A percentile compares a stretch with the other conserved stretches of the same genome.
phyloP scores from a whole-genome alignment of 2,113 vertebrate genomes.

The Mirza zaza region DNA sequence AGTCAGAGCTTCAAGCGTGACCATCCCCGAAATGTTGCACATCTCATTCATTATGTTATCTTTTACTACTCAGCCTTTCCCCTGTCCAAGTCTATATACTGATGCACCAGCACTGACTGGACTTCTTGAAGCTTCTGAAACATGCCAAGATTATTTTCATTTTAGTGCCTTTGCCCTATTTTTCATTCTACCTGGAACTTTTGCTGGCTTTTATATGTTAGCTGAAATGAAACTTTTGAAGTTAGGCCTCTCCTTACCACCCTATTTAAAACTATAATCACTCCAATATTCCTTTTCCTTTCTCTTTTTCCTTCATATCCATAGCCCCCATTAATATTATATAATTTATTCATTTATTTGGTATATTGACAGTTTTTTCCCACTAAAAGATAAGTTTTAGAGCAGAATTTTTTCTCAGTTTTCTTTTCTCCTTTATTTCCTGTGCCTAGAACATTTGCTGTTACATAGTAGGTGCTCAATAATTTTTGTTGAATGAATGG shows the following conservation, averaged over 20 bases:
- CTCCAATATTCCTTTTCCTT: background rate
- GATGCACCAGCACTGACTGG: no score
- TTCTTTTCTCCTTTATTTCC: background rate
- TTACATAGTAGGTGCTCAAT: background rate
- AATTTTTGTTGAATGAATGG: background rate
- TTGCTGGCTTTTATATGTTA: background rate
- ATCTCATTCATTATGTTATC: background rate
- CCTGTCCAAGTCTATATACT: background rate
- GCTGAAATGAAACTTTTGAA: background rate
- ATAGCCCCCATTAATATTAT: background rate
- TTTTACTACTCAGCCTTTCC: accelerated
- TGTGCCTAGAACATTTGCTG: background rate
- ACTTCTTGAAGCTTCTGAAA: background rate
- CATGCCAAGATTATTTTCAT: background rate
- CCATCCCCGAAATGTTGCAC: no score
- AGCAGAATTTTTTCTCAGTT: background rate
- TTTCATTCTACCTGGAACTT: background rate
- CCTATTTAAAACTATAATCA: background rate
- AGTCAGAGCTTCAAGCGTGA: no score
- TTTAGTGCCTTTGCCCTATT: background rate
- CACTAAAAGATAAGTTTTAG: background rate
- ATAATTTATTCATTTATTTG: background rate
- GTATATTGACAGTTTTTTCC: background rate
- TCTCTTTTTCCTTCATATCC: background rate
- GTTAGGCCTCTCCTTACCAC: background rate